Evolutionary conservation across 2,888 invertebrate genomes (phyloP), one percentile per base, ranked within the genome.

Genomic region (Willowsia nigromaculata): DNA sequence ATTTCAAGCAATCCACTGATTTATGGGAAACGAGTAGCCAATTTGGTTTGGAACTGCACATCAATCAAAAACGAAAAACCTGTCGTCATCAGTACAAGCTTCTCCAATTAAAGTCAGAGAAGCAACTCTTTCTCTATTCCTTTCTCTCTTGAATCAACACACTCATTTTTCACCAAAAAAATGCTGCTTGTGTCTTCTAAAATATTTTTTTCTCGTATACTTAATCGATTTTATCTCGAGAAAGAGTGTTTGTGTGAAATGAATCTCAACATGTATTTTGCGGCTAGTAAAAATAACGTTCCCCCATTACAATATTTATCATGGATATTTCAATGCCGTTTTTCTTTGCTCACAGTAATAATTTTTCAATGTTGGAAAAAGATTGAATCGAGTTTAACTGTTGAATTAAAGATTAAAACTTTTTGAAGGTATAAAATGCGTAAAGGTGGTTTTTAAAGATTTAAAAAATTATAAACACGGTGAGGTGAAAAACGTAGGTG

Each of bases 21-120:
- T 90, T 83, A 90, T 71, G 87, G 71, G 71, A 81, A 86, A 80
- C 74, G 76, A 85, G 43, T 68, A 86, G 78, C 87, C 87, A 87
- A 87, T 87, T 87, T 87, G 53, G 87, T 81, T 87, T 87, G 71
- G 71, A 87, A 87, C 71, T 87, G 81, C 71, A 81, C 87, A 87
- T 87, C 87, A 87, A 87, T 87, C 87, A 87, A 87, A 80, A 71
- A 40, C 59, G 27, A 68, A 76, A 81, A 87, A 80, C 50, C 80
- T 87, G 87, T 81, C 87, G 87, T 81, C 87, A 81, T 87, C 87
- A 81, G 76, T 81, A 80, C 87, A 87, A 65, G 68, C 68, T 87
- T 81, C 71, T 53, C 87, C 87, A 87, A 87, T 87, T 87, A 87
- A 50, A 50, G 50, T 50, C 50, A 50, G 50, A 50, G 6, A 47